Conservation (phyloP, 2,888 invertebrate genomes). For the Crocallis elinguaria region DNA sequence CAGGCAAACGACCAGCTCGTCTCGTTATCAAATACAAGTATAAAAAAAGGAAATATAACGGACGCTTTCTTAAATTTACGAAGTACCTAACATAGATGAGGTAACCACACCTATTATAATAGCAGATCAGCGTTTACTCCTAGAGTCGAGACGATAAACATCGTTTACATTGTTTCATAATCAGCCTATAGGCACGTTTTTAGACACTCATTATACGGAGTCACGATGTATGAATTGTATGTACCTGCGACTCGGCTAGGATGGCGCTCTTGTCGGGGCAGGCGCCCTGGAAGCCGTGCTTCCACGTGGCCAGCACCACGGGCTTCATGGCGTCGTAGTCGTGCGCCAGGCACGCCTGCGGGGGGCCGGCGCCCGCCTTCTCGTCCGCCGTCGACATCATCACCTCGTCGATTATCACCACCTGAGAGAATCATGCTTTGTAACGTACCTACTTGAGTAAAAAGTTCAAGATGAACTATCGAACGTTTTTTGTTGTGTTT, state of each 20-base stretch:
- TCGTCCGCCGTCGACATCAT: constrained; percentile 93
- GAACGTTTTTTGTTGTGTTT: too few species aligned
- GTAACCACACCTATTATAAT: too few species aligned
- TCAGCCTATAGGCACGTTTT: neutral
- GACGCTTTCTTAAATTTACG: too few species aligned
- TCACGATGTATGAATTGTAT: neutral
- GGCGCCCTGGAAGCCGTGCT: constrained; percentile 97
- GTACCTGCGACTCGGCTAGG: constrained; percentile 92
- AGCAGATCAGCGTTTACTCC: too few species aligned
- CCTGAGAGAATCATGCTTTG: constrained; percentile 74
- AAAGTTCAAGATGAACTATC: too few species aligned
- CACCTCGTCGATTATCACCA: constrained; percentile 96
- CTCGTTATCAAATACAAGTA: too few species aligned
- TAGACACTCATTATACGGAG: neutral
- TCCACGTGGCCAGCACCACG: constrained; percentile 96
- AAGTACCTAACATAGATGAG: too few species aligned
- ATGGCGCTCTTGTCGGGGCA: constrained; percentile 96
- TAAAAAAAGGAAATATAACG: too few species aligned
- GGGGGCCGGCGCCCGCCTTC: constrained; percentile 86
- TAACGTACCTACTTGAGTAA: too few species aligned
- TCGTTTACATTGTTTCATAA: too few species aligned
- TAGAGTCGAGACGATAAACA: too few species aligned
- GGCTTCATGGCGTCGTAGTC: constrained; percentile 97
- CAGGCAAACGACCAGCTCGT: too few species aligned
- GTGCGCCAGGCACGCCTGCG: constrained; percentile 93